Evolutionary conservation across 2,888 invertebrate genomes (phyloP), one percentile per base, ranked within the genome.

Genomic region (Andrena hattorfiana): DNA sequence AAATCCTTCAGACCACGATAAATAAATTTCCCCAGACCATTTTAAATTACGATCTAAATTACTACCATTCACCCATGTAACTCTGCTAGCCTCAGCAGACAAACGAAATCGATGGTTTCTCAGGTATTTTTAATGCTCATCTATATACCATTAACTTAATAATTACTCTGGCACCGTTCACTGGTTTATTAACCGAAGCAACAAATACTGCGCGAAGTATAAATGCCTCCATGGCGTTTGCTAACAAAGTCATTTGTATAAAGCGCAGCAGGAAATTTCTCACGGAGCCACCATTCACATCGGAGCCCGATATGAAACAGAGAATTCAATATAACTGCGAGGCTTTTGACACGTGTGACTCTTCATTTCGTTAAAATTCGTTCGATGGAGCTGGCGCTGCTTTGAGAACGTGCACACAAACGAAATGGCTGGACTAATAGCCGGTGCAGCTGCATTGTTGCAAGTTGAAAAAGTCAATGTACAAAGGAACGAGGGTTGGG

Each of bases 341-440:
- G 42, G 81, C 72, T 73, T 85, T 83, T 80, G 72, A 79, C 60
- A 81, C 59, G 63, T 62, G 71, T 72, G 74, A 77, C 83, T 72
- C 76, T 78, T 81, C 76, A 77, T 87, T 87, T 87, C 81, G 80
- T 87, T 87, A 87, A 87, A 77, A 85, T 87, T 85, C 85, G 87
- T 80, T 80, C 75, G 77, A 76, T 81, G 77, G 78, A 85, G 69
- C 76, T 48, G 28, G 56, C 60, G 77, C 79, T 77, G 78, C 79
- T 79, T 70, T 56, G 60, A 83, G 77, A 66, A 77, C 62, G 63
- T 42, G 42, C 42, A 42, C 68, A 71, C 76, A 79, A 81, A 84
- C 81, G 77, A 81, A 88, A 88, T 86, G 76, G 75, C 75, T 75
- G 62, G 66, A 72, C 77, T 87, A 87, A 88, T 87, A 81, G 86